phyloP scores from a whole-genome alignment of 2,113 vertebrate species.

The Notiomystis cincta region DNA sequence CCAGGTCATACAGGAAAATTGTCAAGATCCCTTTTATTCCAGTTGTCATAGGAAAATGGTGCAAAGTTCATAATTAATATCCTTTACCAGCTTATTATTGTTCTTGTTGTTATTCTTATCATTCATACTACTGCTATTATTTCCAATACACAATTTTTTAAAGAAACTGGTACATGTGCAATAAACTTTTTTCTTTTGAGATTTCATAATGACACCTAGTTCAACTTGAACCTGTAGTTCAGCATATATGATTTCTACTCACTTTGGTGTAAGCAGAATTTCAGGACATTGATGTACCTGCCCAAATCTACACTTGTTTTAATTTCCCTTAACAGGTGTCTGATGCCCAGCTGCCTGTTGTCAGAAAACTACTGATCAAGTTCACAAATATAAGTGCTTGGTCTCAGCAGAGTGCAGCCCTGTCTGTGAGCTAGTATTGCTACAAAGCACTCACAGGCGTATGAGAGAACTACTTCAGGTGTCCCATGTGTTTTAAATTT shows the following conservation, averaged over 20 bases:
- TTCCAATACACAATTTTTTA: accelerated
- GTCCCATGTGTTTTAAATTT: background rate
- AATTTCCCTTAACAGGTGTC: background rate
- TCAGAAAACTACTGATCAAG: background rate
- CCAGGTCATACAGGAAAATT: background rate
- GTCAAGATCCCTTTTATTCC: background rate
- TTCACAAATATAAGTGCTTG: background rate
- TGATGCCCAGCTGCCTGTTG: background rate
- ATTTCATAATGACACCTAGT: background rate
- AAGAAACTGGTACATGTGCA: background rate
- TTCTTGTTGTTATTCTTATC: background rate
- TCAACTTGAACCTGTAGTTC: background rate
- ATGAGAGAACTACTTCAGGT: background rate
- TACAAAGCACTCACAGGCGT: background rate
- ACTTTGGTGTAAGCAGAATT: background rate
- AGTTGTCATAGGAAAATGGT: background rate
- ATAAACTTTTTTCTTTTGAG: background rate
- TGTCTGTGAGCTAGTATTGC: background rate
- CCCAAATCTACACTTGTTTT: background rate
- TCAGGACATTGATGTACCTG: background rate
- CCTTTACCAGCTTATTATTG: background rate
- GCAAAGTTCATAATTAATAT: background rate
- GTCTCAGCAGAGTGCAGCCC: background rate
- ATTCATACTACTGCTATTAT: background rate
- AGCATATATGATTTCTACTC: background rate